A percentile compares a stretch with the other conserved stretches of the same genome.
Evolutionary conservation across 2,888 invertebrate species (phyloP).

Genomic region (Eumacrocentrus americanus): DNA sequence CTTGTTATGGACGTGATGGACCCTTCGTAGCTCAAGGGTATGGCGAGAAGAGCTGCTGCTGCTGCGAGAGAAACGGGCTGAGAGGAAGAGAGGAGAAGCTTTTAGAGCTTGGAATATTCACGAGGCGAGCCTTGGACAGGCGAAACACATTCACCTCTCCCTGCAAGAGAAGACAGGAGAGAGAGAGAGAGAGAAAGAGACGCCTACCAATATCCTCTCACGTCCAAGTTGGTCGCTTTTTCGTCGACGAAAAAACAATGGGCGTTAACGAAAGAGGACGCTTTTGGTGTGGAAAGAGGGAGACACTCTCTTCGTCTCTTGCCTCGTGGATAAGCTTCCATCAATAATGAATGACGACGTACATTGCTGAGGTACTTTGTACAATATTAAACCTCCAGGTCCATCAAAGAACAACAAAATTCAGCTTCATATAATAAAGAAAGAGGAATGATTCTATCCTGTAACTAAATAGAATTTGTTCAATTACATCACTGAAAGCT

Average conservation of each 20-base stretch:
- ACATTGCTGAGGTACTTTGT: too few species aligned
- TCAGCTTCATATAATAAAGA: too few species aligned
- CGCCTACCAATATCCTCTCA: constrained; percentile 34
- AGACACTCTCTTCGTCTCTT: not conserved
- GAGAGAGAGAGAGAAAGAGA: not conserved
- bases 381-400: too few species aligned
- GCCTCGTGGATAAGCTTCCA: not conserved
- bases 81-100: constrained; percentile 50
- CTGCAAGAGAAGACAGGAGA: constrained; percentile 29
- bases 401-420: too few species aligned
- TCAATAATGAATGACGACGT: constrained; percentile 7
- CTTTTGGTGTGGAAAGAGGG: not conserved
- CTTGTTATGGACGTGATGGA: constrained; percentile 61
- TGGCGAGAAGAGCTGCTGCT: constrained; percentile 26
- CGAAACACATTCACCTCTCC: constrained; percentile 50
- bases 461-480: too few species aligned
- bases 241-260: not conserved
- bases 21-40: constrained; percentile 55
- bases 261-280: not conserved
- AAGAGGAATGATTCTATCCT: too few species aligned
- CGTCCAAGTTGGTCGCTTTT: constrained; percentile 28
- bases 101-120: constrained; percentile 62
- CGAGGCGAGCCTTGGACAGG: constrained; percentile 55
- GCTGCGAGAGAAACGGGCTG: constrained; percentile 32
- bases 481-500: not conserved